These are phyloP conservation scores for Therioaphis trifolii DNA, from an alignment of 2,888 invertebrate species.

Conservation along the genomic window DNA sequence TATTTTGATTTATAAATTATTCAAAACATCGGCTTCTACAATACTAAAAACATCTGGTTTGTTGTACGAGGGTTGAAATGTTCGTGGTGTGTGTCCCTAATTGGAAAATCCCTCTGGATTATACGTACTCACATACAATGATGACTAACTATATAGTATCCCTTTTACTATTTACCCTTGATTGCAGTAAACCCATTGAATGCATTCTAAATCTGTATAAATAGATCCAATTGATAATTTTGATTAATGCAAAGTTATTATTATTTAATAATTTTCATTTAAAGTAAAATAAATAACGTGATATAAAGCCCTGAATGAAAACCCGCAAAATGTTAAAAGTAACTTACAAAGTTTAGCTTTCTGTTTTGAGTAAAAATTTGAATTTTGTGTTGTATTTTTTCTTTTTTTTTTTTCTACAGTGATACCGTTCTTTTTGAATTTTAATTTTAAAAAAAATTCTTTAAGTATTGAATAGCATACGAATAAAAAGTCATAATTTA, in stretches of 20 bases:
- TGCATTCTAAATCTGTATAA: constrained; percentile 26
- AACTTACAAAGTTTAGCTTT: too few species aligned
- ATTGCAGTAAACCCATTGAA: constrained; percentile 32
- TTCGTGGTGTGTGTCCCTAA: constrained; percentile 55
- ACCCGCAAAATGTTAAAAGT: too few species aligned
- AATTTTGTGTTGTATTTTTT: too few species aligned
- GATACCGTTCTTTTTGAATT: too few species aligned
- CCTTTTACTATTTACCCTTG: constrained; percentile 53
- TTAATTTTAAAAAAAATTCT: too few species aligned
- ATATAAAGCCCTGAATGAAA: not conserved
- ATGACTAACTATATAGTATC: constrained; percentile 58
- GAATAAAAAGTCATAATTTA: too few species aligned
- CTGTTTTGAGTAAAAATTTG: too few species aligned
- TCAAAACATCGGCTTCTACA: constrained; percentile 48
- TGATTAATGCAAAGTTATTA: not conserved
- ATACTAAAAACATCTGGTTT: constrained; percentile 58
- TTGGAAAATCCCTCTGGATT: constrained; percentile 61
- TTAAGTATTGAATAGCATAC: too few species aligned
- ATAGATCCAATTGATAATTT: constrained; percentile 44
- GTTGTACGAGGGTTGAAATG: constrained; percentile 44
- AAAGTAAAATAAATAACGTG: not conserved
- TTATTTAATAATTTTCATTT: not conserved
- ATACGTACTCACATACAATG: constrained; percentile 11
- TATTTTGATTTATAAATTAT: constrained; percentile 53
- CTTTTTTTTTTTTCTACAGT: too few species aligned